Base-by-base conservation (phyloP, 2,113 vertebrate genomes). In the Lepisosteus osseus region DNA sequence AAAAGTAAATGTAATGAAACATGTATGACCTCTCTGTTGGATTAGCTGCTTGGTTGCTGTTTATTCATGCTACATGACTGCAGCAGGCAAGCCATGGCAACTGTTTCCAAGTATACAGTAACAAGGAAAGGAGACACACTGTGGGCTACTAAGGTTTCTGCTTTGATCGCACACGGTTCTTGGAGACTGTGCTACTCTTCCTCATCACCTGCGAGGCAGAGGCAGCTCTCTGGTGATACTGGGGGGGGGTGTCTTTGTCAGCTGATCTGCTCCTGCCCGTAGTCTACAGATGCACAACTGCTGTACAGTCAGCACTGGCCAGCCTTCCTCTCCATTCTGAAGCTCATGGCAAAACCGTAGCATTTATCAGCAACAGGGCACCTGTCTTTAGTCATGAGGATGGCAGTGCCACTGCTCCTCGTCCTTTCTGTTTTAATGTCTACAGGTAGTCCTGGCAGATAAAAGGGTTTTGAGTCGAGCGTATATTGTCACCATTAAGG, bases 1-100 rank as follows among this genome's bases (percentile, higher is more conserved):
- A 70, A 74, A 80, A 80, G 80, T 42, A 68, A 84, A 78, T 72
- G 74, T 77, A 77, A 81, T 88, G 73, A 89, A 90, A 86, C 84
- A 87, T 88, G 82, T 76, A 86, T 84, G 80, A 77, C 67, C 55
- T 14, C 17, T 74, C 71, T 55, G 76, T 64, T 65, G 8, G 29
- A 47, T 76, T 74, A 69, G 6, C 76, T 72, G 69, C 41, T 17
- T 70, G 73, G 81, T 79, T 51, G 68, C 67, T 54, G 72, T 70
- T 69, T 57, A 67, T 76, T 81, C 75, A 72, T 17, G 75, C 68
- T 72, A 14, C 42, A 72, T 42, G 45, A 55, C 77, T 72, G 62
- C 61, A 0, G 14, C 70, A n/a, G 45, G 73, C 64, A 13, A 61
- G 75, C 84, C 29, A 72, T 86, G 73, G 90, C 78, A 87, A 91